These are phyloP conservation scores for Pseudomyrmex pallidus DNA, from an alignment of 1,140 invertebrate species.

Conservation along the genomic window DNA sequence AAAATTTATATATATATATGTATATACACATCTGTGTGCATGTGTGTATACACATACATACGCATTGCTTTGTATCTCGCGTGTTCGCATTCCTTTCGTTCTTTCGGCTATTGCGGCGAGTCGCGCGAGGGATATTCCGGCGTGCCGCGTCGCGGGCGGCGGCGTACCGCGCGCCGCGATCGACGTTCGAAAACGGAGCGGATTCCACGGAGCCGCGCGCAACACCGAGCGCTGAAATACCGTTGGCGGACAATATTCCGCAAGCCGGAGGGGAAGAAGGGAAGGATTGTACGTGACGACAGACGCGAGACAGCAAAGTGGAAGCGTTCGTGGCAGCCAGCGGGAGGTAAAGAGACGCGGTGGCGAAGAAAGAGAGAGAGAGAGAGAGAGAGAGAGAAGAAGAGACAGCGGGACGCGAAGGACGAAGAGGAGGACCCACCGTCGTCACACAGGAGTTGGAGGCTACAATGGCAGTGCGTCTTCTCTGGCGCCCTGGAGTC, in stretches of 20 bases:
- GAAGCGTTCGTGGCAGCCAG: slow-evolving; percentile 30
- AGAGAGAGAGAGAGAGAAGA: slow-evolving; percentile 13
- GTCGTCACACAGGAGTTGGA: slow-evolving; percentile 69
- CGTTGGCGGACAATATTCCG: slow-evolving; percentile 64
- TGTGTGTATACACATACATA: too few species aligned
- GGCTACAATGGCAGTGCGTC: slow-evolving; percentile 79
- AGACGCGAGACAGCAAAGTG: slow-evolving; percentile 22
- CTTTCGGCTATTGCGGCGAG: neutral
- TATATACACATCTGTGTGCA: neutral
- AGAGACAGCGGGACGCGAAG: slow-evolving; percentile 33
- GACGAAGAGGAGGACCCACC: slow-evolving; percentile 22
- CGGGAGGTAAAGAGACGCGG: slow-evolving; percentile 39
- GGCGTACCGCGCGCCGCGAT: neutral
- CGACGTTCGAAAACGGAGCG: slow-evolving; percentile 31
- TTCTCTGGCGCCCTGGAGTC: slow-evolving; percentile 79
- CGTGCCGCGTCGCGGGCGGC: too few species aligned
- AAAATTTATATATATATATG: too few species aligned
- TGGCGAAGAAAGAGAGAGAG: neutral
- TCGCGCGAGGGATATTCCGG: neutral
- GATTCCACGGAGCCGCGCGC: neutral
- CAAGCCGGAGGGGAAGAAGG: slow-evolving; percentile 15
- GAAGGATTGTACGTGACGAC: slow-evolving; percentile 11
- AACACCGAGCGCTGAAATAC: slow-evolving; percentile 19
- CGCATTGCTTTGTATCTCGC: neutral
- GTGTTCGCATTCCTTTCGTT: neutral